Evolutionary conservation across 1,140 invertebrate genomes (phyloP), one percentile per base, ranked within the genome.

Genomic region (Pseudomyrmex dendroicus): DNA sequence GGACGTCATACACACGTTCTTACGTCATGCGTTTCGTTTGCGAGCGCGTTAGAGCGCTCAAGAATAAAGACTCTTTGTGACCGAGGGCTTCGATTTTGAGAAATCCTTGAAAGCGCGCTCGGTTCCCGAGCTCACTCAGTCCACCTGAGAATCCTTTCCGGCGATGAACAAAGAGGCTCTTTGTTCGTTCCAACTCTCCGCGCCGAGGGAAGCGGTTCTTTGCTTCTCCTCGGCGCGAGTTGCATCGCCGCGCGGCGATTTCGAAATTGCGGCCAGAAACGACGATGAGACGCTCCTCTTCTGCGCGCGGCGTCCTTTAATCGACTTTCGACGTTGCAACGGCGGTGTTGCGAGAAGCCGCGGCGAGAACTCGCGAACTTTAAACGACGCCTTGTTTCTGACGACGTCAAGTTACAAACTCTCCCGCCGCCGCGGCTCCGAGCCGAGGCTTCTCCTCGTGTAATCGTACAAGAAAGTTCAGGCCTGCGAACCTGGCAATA

Each of bases 231-330:
- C 35, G 35, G 35, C 35, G 35, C 62, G 61, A 48, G 22, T 77
- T 50, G 61, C 48, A 20, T 77, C 25, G 73, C 48, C 35, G 73
- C 62, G 72, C 35, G 35, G 35, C 35, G 48, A 73, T 74, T 86
- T 86, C 84, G 84, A 72, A 76, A 63, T 48, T 56, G 64, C 70
- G 52, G 46, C 62, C 35, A 54, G 62, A 77, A 77, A 77, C 7
- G 25, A 35, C 73, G 73, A 54, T 35, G 35, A 44, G 76, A 86
- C 44, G 70, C 25, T 50, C 61, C 52, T 20, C 57, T 67, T 72
- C 67, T 25, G 46, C 64, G 70, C 66, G 76, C 66, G 74, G 35
- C 74, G 82, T 80, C 73, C 84, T 84, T 77, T 77, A 77, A 77
- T 77, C 73, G 73, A 77, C 73, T 77, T 77, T 66, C 62, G 73